phyloP scores from a whole-genome alignment of 2,797 vertebrate genomes.

The Orestias chungarensis region DNA sequence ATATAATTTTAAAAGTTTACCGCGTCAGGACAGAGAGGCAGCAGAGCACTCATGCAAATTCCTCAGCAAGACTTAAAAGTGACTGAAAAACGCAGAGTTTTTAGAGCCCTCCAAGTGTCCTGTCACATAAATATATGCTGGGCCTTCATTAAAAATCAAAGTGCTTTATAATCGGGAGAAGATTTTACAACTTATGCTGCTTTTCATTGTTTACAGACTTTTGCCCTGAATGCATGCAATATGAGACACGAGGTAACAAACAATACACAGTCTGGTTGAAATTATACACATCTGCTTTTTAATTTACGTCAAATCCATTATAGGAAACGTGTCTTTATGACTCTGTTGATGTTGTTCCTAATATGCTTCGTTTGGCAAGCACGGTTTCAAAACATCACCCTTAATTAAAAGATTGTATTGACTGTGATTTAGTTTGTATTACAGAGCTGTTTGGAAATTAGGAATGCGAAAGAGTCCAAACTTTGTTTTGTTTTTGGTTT shows the following conservation, averaged over 20 bases:
- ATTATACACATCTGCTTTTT: slow-evolving; percentile 1
- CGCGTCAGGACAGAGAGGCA: not conserved
- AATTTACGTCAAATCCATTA: slow-evolving; percentile 1
- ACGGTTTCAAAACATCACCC: not conserved
- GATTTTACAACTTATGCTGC: not conserved
- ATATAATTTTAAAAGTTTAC: not conserved
- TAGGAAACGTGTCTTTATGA: not conserved
- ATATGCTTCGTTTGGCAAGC: slow-evolving; percentile 1
- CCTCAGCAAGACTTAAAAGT: not conserved
- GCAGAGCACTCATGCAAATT: not conserved
- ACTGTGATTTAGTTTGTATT: not conserved
- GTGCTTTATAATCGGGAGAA: not conserved
- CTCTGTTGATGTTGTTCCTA: not conserved
- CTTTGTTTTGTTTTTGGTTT: not conserved
- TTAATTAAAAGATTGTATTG: not conserved
- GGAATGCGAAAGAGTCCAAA: not conserved
- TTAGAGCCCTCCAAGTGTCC: not conserved
- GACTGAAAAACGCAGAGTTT: not conserved
- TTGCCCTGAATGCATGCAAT: not conserved
- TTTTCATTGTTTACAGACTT: slow-evolving; percentile 1
- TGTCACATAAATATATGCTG: not conserved
- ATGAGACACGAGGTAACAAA: not conserved
- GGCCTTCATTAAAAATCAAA: not conserved
- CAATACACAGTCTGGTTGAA: slow-evolving; percentile 4
- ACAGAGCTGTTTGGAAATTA: not conserved